Percentiles rank a stretch among this genome's conserved stretches.
phyloP scores from a whole-genome alignment of 2,797 vertebrate species.

The Stomatorhinus walkeri region DNA sequence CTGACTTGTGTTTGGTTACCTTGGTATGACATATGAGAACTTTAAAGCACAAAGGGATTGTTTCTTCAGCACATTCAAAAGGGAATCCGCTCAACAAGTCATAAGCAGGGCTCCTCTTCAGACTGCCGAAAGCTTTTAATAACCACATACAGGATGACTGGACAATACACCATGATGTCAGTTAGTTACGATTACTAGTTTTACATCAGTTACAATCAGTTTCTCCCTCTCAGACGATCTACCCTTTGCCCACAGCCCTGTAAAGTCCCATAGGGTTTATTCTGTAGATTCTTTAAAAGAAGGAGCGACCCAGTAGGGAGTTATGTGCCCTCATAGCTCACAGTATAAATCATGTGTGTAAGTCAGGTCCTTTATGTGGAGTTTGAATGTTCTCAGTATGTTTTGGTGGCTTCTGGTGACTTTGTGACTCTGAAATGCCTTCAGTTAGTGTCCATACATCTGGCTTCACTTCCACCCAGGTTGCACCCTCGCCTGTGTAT shows the following conservation, averaged over 20 bases:
- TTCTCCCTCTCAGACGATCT: neutral
- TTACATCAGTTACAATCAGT: neutral
- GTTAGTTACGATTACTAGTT: neutral
- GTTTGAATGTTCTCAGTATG: neutral
- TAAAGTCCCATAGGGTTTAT: neutral
- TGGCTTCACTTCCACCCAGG: neutral
- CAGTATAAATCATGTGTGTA: neutral
- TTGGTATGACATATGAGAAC: neutral
- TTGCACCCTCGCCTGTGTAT: neutral
- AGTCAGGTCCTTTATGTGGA: neutral
- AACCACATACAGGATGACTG: neutral
- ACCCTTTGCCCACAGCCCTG: neutral
- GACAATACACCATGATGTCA: neutral
- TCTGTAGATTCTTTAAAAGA: neutral
- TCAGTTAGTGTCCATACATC: neutral
- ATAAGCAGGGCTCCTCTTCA: neutral
- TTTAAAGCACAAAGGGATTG: neutral
- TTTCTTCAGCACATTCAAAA: neutral
- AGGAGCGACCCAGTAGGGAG: neutral
- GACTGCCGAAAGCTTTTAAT: neutral
- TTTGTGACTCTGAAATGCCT: neutral
- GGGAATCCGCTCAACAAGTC: neutral
- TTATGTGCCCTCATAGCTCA: neutral
- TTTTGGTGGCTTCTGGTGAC: neutral
- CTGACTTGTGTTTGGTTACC: neutral